phyloP scores from a whole-genome alignment of 2,797 vertebrate genomes.

The Myripristis murdjan region DNA sequence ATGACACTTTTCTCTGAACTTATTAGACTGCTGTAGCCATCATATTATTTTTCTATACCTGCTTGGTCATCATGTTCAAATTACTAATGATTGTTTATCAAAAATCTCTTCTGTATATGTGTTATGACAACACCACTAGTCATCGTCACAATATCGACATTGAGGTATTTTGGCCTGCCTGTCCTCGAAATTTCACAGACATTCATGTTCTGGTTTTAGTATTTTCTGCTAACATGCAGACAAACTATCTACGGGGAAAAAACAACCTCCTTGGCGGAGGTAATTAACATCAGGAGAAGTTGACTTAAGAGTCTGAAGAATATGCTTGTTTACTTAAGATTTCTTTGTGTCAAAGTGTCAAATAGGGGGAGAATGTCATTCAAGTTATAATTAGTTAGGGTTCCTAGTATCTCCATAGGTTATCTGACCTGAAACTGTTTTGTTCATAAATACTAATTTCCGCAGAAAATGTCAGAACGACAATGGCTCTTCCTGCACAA shows the following conservation, averaged over 20 bases:
- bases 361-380: conserved; percentile 39
- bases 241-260: neutral
- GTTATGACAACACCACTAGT: no score
- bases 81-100: no score
- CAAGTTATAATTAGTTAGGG: conserved; percentile 62
- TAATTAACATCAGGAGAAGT: neutral
- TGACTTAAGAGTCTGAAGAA: neutral
- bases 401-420: conserved; percentile 55
- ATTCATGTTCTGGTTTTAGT: neutral
- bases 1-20: no score
- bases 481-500: conserved; percentile 78
- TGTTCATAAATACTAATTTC: conserved; percentile 75
- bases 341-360: conserved; percentile 39
- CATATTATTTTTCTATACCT: no score
- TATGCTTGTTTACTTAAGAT: conserved; percentile 15
- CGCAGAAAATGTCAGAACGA: conserved; percentile 80
- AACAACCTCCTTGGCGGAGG: no score
- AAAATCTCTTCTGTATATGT: no score
- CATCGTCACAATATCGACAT: no score
- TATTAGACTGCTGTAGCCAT: no score
- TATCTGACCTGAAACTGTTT: conserved; percentile 62
- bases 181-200: no score
- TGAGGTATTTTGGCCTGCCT: no score
- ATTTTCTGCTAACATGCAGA: conserved; percentile 16
- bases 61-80: no score